Evolutionary conservation across 2,797 vertebrate species (phyloP), one percentile per base, ranked within the genome.

Genomic region (Nannoperca obscura): DNA sequence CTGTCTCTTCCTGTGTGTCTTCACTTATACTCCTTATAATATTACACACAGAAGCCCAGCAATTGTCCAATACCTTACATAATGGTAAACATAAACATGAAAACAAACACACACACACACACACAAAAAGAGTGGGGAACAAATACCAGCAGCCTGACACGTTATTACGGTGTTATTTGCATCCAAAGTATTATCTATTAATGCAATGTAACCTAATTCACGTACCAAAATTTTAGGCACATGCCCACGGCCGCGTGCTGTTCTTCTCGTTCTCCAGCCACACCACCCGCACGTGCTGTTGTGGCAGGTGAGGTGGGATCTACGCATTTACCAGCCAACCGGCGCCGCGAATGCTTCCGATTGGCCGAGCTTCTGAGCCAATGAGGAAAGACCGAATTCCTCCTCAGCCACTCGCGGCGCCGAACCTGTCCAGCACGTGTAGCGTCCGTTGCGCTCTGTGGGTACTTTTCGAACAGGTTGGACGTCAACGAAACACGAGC

Each of bases 281-380:
- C 91, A 92, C 92, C 87, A 91, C 13, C 59, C n/a, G 67, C 94
- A 92, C 92, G 93, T 94, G 91, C 83, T 1, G 54, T 15, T 1
- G 66, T 3, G 2, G 3, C n/a, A 20, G 54, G 61, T 34, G 75
- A 38, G 61, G 66, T 5, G 60, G 49, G 72, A 40, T 4, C 63
- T 36, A 54, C 62, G 15, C 63, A 2, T 22, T 4, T 42, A 32
- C n/a, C 17, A 20, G 38, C 94, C 92, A 94, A 94, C 72, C 80
- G 5, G 34, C 46, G 54, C 49, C 2, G 20, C 0, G 64, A 7
- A n/a, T 0, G 64, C 69, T 8, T 20, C 40, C 11, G 61, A 93
- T 91, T 95, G 91, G 94, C 22, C 32, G 7, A 11, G 5, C 7
- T 19, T 1, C 1, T 10, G 0, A 46, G 60, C 93, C 87, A 94